These are phyloP conservation scores for Anolis sagrei DNA, from an alignment of 2,113 vertebrate genomes.

Conservation along the genomic window DNA sequence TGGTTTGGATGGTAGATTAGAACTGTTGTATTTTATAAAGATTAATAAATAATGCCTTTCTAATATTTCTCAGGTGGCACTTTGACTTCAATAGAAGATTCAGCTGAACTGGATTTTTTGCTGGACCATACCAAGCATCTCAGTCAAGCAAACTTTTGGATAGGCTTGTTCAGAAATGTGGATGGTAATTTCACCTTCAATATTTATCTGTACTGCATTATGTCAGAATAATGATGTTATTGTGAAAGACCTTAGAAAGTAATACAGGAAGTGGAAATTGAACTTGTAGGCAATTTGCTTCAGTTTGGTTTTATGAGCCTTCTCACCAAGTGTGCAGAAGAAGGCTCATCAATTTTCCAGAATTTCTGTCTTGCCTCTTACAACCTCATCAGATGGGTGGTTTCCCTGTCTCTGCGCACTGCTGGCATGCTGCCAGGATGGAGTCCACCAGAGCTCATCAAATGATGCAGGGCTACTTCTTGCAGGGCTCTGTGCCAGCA, in stretches of 20 bases:
- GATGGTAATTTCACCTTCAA: constrained; percentile 77
- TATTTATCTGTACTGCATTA: background rate
- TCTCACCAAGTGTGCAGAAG: background rate
- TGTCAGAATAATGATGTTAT: background rate
- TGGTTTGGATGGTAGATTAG: no score
- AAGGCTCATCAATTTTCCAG: background rate
- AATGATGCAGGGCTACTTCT: no score
- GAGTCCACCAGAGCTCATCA: no score
- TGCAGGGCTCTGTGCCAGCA: no score
- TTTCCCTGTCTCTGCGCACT: no score
- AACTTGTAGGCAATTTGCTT: no score
- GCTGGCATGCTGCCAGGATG: no score
- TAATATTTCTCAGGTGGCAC: constrained; percentile 76
- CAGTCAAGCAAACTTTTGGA: constrained; percentile 84
- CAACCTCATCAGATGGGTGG: no score
- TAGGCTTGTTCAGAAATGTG: constrained; percentile 87
- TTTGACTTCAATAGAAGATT: constrained; percentile 85
- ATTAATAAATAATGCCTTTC: background rate
- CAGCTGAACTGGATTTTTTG: constrained; percentile 83
- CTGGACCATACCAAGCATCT: constrained; percentile 80
- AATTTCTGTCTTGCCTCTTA: background rate
- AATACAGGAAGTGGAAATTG: background rate
- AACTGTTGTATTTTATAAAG: no score
- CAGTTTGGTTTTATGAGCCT: background rate
- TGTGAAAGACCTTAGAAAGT: no score